Conservation (phyloP, 2,888 invertebrate genomes). For the Sacculina carcini region DNA sequence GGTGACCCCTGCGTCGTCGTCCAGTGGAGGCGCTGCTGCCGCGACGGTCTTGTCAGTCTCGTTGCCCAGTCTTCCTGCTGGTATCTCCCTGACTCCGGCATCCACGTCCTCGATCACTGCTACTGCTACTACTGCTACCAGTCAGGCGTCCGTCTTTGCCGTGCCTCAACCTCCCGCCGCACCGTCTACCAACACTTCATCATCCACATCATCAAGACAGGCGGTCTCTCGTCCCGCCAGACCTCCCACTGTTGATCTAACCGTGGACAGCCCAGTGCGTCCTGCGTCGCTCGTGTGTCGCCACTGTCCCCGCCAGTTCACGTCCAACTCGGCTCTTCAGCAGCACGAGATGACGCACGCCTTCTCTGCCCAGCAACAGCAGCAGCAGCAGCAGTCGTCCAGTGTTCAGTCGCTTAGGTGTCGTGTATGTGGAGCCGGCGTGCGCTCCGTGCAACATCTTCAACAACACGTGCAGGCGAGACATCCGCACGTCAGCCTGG, state of each 20-base stretch:
- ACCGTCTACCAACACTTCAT: slow-evolving; percentile 11
- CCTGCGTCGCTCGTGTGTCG: slow-evolving; percentile 10
- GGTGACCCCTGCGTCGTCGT: slow-evolving; percentile 31
- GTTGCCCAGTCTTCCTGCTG: slow-evolving; percentile 12
- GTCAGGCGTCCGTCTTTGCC: slow-evolving; percentile 13
- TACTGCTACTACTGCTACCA: slow-evolving; percentile 3
- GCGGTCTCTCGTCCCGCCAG: slow-evolving; percentile 20
- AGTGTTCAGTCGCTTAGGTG: slow-evolving; percentile 13
- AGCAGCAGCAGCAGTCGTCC: slow-evolving; percentile 11
- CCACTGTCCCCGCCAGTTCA: slow-evolving; percentile 13
- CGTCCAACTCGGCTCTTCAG: slow-evolving; percentile 9
- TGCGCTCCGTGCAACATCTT: slow-evolving; percentile 23
- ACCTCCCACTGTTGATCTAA: slow-evolving; percentile 24
- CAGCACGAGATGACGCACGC: slow-evolving; percentile 13
- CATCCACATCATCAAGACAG: slow-evolving; percentile 7
- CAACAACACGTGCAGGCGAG: slow-evolving; percentile 24
- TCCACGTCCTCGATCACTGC: too few relatives aligned
- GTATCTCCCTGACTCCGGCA: slow-evolving; percentile 13
- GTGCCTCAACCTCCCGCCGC: slow-evolving; percentile 17
- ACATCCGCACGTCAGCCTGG: slow-evolving; percentile 18
- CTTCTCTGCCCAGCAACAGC: too few relatives aligned
- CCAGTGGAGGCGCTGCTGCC: slow-evolving; percentile 7
- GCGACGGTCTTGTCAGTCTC: slow-evolving; percentile 10
- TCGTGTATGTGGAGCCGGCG: slow-evolving; percentile 25
- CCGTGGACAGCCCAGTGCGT: slow-evolving; percentile 10